Evolutionary conservation across 2,888 invertebrate genomes (phyloP), one percentile per base, ranked within the genome.

Genomic region (Caenorhabditis japonica): DNA sequence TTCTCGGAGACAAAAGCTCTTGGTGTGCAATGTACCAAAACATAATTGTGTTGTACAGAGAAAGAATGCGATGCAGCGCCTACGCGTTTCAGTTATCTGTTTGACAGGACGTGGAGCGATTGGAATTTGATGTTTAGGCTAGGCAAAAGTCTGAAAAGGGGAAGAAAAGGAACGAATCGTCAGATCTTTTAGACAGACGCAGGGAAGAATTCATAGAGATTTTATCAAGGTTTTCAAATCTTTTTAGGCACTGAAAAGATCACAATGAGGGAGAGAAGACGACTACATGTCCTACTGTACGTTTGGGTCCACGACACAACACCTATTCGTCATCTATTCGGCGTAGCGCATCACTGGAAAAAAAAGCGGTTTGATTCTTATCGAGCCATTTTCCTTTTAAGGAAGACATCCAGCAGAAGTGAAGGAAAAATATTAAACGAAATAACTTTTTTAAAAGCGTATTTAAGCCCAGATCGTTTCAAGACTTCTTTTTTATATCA

Each of bases 401-500:
- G n/a, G n/a, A n/a, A n/a, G n/a, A n/a, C n/a, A n/a, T n/a, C n/a
- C n/a, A n/a, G 13, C 30, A 38, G 21, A 47, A 21, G 15, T 15
- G 46, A 36, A 12, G 4, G 23, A 30, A 41, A 41, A 25, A 41
- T 36, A 10, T 17, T 27, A 21, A 21, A 17, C 8, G 25, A 36
- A 15, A 25, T 39, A 64, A 49, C 53, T 33, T 46, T 23, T 39
- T 55, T 41, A 15, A 19, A 21, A n/a, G n/a, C n/a, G 12, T 36
- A 55, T 17, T 55, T 21, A 15, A 8, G 12, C 36, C 8, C 53
- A 47, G n/a, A n/a, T n/a, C n/a, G n/a, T n/a, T n/a, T n/a, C n/a
- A n/a, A n/a, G n/a, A n/a, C n/a, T n/a, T n/a, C n/a, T n/a, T n/a
- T 64, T 64, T 64, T 64, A 64, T 64, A 64, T 21, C 25, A 41